phyloP scores from a whole-genome alignment of 37 sponge, comb jelly and placozoan genomes.

The Axinella damicornis region DNA sequence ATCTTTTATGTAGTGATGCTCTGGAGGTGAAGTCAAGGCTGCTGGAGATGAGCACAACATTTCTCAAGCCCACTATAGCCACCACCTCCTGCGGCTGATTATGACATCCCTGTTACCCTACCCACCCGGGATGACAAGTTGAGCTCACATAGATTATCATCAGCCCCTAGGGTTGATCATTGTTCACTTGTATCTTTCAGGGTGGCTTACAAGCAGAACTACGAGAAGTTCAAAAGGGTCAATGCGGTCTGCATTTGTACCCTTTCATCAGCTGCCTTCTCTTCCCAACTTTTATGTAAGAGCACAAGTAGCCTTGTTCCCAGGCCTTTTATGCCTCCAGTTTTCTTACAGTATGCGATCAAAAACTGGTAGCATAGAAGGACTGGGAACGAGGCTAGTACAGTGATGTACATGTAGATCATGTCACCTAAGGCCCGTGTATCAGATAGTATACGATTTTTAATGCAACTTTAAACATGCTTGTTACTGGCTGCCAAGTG shows the following conservation, averaged over 20 bases:
- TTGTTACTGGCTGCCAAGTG: slow-evolving; percentile 30
- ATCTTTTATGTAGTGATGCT: not conserved
- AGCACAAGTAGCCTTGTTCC: not conserved
- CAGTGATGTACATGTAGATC: no score
- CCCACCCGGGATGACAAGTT: slow-evolving; percentile 58
- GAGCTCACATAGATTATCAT: not conserved
- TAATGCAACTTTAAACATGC: no score
- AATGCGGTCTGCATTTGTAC: slow-evolving; percentile 45
- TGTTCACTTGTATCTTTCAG: slow-evolving; percentile 14
- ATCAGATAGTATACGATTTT: no score
- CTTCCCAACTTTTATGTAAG: slow-evolving; percentile 46
- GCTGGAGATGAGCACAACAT: slow-evolving; percentile 30
- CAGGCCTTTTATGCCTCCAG: no score
- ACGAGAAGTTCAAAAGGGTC: slow-evolving; percentile 75
- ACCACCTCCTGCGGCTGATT: slow-evolving; percentile 35
- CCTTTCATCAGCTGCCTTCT: slow-evolving; percentile 43
- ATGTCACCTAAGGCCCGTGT: no score
- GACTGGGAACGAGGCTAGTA: no score
- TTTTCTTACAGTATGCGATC: not conserved
- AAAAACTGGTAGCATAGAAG: no score
- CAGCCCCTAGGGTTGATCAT: not conserved
- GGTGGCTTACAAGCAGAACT: slow-evolving; percentile 62
- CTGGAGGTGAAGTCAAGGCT: slow-evolving; percentile 17
- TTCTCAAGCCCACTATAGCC: slow-evolving; percentile 30
- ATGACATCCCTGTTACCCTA: slow-evolving; percentile 45